phyloP scores from a whole-genome alignment of 92 coral and sea anemone species.

The Heliopora coerulea region DNA sequence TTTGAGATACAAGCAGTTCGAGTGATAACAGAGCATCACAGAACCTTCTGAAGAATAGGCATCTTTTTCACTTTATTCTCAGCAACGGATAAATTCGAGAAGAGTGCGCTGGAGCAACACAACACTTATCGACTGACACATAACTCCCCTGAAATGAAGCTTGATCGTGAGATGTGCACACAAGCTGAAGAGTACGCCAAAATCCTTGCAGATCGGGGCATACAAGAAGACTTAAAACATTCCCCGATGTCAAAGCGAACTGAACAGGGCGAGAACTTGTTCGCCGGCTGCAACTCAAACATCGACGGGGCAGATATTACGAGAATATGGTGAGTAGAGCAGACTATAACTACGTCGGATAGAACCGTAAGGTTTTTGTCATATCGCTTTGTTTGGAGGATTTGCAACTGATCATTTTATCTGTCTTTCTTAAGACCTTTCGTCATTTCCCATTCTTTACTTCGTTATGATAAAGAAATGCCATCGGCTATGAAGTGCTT shows the following conservation, averaged over 20 bases:
- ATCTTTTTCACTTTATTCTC: neutral
- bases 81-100: constrained; percentile 56
- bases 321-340: constrained; percentile 21
- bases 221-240: constrained; percentile 41
- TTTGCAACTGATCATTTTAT: too few species aligned
- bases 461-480: too few species aligned
- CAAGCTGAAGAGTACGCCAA: constrained; percentile 71
- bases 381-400: too few species aligned
- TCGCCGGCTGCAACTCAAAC: constrained; percentile 62
- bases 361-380: too few species aligned
- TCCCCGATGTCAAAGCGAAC: constrained; percentile 48
- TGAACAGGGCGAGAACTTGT: constrained; percentile 74
- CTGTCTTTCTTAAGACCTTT: too few species aligned
- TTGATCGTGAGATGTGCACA: constrained; percentile 67
- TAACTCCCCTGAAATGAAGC: constrained; percentile 40
- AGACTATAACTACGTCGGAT: too few species aligned
- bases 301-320: constrained; percentile 11
- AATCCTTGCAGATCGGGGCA: constrained; percentile 53
- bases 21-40: too few species aligned
- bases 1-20: too few species aligned
- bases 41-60: too few species aligned
- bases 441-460: too few species aligned
- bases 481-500: too few species aligned
- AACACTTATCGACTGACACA: constrained; percentile 75
- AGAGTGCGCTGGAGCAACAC: constrained; percentile 64